Evolutionary conservation across 2,797 vertebrate genomes (phyloP).

Genomic region (Falco berigora): DNA sequence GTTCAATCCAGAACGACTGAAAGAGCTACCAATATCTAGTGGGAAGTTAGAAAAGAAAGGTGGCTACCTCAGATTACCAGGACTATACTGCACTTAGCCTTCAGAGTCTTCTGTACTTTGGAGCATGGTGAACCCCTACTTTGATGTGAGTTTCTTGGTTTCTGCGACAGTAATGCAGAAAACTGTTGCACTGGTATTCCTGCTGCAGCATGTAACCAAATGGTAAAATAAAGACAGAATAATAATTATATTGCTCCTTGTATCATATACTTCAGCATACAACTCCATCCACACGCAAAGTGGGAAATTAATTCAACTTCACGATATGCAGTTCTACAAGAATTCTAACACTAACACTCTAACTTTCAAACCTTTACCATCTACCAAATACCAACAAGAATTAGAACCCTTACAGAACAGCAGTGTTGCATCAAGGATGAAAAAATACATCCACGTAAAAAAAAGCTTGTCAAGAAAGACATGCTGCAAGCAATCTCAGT

Average conservation of each 20-base stretch:
- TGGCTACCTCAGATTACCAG: background rate
- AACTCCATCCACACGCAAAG: background rate
- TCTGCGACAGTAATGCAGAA: background rate
- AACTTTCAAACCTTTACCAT: background rate
- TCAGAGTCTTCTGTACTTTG: background rate
- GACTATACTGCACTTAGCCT: background rate
- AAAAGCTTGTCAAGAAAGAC: background rate
- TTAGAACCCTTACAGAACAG: background rate
- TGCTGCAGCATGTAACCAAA: background rate
- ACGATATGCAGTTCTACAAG: background rate
- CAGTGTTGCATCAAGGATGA: background rate
- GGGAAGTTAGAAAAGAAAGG: background rate
- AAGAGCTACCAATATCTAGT: background rate
- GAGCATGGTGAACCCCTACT: background rate
- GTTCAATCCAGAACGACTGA: background rate
- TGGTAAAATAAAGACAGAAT: background rate
- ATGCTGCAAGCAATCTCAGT: background rate
- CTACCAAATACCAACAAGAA: background rate
- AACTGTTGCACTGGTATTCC: accelerated
- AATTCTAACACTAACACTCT: background rate
- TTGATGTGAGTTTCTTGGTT: background rate
- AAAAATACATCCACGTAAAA: background rate
- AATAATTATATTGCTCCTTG: background rate
- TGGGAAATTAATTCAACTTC: background rate
- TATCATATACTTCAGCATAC: background rate